These are phyloP conservation scores for Furcula furcula DNA, from an alignment of 2,888 invertebrate genomes.

Conservation along the genomic window DNA sequence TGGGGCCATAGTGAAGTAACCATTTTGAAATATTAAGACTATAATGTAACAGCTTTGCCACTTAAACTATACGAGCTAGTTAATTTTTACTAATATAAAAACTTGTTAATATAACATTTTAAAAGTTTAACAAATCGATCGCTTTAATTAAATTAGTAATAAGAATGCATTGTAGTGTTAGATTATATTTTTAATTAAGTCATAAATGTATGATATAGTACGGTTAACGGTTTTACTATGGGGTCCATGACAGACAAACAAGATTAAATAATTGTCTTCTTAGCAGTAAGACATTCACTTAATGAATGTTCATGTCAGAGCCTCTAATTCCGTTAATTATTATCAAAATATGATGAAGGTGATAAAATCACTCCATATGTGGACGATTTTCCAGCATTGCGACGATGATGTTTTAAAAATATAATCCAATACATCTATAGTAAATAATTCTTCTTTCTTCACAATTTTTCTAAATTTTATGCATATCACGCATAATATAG, in stretches of 20 bases:
- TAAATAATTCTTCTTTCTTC: slow-evolving; percentile 54
- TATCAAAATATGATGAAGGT: no score
- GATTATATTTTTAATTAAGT: slow-evolving; percentile 42
- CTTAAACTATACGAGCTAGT: slow-evolving; percentile 18
- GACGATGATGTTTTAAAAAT: slow-evolving; percentile 31
- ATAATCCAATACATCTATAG: slow-evolving; percentile 55
- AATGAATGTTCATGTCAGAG: no score
- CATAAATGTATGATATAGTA: no score
- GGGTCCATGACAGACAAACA: no score
- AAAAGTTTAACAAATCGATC: slow-evolving; percentile 48
- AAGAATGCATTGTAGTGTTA: slow-evolving; percentile 65
- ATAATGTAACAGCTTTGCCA: slow-evolving; percentile 3
- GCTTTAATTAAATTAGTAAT: slow-evolving; percentile 60
- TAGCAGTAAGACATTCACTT: no score
- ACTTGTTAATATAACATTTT: slow-evolving; percentile 41
- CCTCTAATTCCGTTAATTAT: no score
- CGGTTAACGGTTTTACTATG: no score
- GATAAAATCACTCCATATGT: no score
- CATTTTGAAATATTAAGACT: no score
- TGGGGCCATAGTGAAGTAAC: no score
- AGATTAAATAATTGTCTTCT: no score
- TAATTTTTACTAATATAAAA: slow-evolving; percentile 32
- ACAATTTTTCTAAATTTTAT: slow-evolving; percentile 55
- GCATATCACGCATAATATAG: slow-evolving; percentile 67
- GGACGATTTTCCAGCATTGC: no score